A percentile compares a stretch with the other conserved stretches of the same genome.
phyloP scores from a whole-genome alignment of 2,888 invertebrate species.

The Acanthosepion esculentum region DNA sequence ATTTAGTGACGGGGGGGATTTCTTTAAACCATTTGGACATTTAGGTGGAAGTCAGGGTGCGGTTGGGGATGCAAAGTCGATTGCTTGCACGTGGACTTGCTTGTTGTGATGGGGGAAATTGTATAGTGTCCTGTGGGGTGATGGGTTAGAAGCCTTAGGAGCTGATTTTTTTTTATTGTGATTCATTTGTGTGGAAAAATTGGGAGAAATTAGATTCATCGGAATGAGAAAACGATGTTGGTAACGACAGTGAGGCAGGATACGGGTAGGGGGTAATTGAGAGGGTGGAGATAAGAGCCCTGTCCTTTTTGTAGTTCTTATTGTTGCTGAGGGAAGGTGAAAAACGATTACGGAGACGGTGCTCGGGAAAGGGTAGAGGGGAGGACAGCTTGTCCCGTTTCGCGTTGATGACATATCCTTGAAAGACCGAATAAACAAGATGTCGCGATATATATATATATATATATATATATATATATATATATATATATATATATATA shows the following conservation, averaged over 20 bases:
- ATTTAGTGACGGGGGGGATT: background rate
- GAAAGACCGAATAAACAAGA: background rate
- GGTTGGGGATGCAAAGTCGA: background rate
- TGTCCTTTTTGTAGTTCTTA: background rate
- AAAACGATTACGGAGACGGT: background rate
- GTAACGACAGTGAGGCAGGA: background rate
- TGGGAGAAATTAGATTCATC: background rate
- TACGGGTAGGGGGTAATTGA: background rate
- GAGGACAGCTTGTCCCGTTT: background rate
- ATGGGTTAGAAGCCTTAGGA: background rate
- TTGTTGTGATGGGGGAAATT: background rate
- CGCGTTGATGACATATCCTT: background rate
- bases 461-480: no score
- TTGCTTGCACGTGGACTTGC: background rate
- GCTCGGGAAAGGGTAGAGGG: background rate
- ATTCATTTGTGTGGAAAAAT: background rate
- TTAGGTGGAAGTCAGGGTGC: background rate
- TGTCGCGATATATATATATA: no score
- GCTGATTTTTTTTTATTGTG: background rate
- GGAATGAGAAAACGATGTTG: background rate
- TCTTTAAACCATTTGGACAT: constrained; percentile 6
- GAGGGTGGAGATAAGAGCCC: background rate
- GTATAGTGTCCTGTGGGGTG: background rate
- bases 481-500: no score
- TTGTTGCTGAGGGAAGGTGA: background rate